These are phyloP conservation scores for Laothoe populi DNA, from an alignment of 2,888 invertebrate genomes.

Conservation along the genomic window DNA sequence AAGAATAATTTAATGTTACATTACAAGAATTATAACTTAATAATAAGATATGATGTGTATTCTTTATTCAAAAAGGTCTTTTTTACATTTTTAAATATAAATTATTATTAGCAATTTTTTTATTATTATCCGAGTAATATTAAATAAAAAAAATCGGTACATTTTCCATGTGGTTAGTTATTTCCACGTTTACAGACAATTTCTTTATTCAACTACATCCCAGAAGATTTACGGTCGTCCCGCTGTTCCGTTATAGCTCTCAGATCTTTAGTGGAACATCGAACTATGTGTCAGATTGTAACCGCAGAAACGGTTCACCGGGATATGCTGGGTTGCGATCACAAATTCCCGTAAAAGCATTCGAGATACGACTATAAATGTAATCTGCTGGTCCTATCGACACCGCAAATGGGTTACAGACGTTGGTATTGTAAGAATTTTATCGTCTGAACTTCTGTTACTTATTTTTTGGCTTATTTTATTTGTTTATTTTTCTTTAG, in stretches of 20 bases:
- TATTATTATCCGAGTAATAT: too few species aligned
- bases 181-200: neutral
- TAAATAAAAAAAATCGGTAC: neutral
- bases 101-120: too few species aligned
- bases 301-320: conserved; percentile 28
- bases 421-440: neutral
- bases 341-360: conserved; percentile 38
- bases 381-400: conserved; percentile 42
- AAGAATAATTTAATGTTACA: too few species aligned
- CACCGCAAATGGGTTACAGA: conserved; percentile 30
- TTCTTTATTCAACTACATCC: conserved; percentile 6
- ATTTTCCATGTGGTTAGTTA: neutral
- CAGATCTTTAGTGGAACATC: conserved; percentile 1
- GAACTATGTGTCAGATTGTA: conserved; percentile 37
- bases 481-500: too few species aligned
- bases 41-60: too few species aligned
- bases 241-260: neutral
- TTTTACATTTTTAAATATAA: too few species aligned
- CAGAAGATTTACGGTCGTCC: neutral
- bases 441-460: neutral
- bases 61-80: too few species aligned
- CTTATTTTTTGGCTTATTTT: too few species aligned
- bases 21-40: too few species aligned
- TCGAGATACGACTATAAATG: conserved; percentile 43
- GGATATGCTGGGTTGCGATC: conserved; percentile 33